Percentiles rank a stretch among this genome's conserved stretches.
phyloP scores from a whole-genome alignment of 1,140 invertebrate genomes.

The Eufriesea mexicana region DNA sequence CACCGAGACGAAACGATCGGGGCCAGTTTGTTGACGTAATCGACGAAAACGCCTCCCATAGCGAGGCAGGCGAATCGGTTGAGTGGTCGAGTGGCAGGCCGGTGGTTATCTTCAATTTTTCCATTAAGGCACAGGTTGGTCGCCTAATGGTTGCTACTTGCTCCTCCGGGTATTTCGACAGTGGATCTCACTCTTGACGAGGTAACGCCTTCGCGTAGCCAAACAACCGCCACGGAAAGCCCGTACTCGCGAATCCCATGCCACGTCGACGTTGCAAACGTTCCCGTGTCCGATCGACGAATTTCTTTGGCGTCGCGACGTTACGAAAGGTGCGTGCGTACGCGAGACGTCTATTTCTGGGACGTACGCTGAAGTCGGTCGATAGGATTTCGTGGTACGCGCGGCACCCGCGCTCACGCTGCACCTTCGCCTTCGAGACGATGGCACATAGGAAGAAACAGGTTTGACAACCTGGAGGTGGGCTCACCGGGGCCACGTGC shows the following conservation, averaged over 20 bases:
- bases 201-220: constrained; percentile 34
- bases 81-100: constrained; percentile 68
- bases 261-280: too few species aligned
- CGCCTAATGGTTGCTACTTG: constrained; percentile 72
- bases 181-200: constrained; percentile 63
- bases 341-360: constrained; percentile 49
- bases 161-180: constrained; percentile 62
- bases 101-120: constrained; percentile 74
- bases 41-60: constrained; percentile 66
- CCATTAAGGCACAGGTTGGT: constrained; percentile 72
- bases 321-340: neutral
- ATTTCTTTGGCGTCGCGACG: neutral
- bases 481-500: constrained; percentile 79
- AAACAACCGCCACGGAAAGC: neutral
- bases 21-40: constrained; percentile 70
- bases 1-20: constrained; percentile 50
- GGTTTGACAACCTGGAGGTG: constrained; percentile 81
- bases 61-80: constrained; percentile 60
- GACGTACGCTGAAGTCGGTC: constrained; percentile 63
- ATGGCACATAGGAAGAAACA: constrained; percentile 75
- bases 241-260: neutral
- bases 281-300: neutral
- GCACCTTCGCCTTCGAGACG: constrained; percentile 69
- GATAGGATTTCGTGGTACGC: constrained; percentile 63
- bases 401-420: constrained; percentile 67